Evolutionary conservation across 2,113 vertebrate genomes (phyloP), one percentile per base, ranked within the genome.

Genomic region (Amphiprion percula): DNA sequence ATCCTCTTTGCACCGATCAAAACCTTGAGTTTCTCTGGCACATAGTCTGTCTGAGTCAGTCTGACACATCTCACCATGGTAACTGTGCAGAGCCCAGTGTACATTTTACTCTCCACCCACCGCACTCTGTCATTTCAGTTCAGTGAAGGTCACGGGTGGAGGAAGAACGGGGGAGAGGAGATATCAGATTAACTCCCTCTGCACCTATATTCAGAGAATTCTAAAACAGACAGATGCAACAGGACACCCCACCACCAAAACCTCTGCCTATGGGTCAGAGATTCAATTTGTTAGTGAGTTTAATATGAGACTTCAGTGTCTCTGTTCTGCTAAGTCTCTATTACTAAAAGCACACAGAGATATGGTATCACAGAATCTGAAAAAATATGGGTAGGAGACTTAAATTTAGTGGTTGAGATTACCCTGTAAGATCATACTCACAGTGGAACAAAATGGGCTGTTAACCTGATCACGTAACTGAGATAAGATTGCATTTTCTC

Each of bases 71-170:
- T 79, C 60, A 70, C 67, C 70, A 76, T 78, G 53, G 77, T 47
- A 84, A 90, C 83, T 37, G 37, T 52, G 44, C 47, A 74, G 52
- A 77, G 44, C 71, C 26, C 47, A 7, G 15, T 41, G 30, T 73
- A 60, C 54, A 72, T 68, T 79, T 64, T 80, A 68, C 56, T 28
- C 69, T 79, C 37, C 67, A 82, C 24, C 53, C 68, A 68, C 39
- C 9, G 5, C 68, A 54, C 62, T 64, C 37, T 2, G 2, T 74
- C 66, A 79, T 81, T 65, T 83, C 30, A 49, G 33, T 75, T 30
- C 26, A 58, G 58, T 88, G 80, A 91, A 89, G 86, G 90, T 88
- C 89, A 88, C 71, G 85, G 65, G 83, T 80, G 76, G 39, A 70
- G 77, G 28, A 33, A 55, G 39, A 47, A 55, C 55, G 54, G 17